Percentiles rank a stretch among this genome's conserved stretches.
phyloP scores from a whole-genome alignment of 2,797 vertebrate species.

The Enteromius treurensis region DNA sequence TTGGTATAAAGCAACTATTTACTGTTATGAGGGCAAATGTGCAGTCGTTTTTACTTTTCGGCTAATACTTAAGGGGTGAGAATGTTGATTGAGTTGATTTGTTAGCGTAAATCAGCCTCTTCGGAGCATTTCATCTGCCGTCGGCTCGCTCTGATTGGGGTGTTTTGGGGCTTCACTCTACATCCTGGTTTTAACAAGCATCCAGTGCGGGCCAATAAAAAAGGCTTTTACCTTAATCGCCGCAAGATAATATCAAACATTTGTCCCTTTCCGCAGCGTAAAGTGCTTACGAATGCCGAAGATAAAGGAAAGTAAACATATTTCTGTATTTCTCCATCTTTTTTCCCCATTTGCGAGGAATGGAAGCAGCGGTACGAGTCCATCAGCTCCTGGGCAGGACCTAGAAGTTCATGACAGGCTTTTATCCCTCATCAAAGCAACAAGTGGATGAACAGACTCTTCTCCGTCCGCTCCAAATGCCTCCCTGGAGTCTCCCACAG shows the following conservation, averaged over 20 bases:
- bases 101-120: slow-evolving; percentile 70
- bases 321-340: slow-evolving; percentile 50
- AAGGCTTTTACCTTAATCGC: slow-evolving; percentile 81
- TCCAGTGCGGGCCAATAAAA: slow-evolving; percentile 80
- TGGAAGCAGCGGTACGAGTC: slow-evolving; percentile 70
- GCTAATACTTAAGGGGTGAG: slow-evolving; percentile 53
- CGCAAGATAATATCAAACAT: slow-evolving; percentile 76
- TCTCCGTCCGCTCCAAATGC: slow-evolving; percentile 54
- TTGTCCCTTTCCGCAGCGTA: slow-evolving; percentile 58
- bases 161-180: slow-evolving; percentile 63
- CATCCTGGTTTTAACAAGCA: slow-evolving; percentile 73
- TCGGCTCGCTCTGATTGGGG: slow-evolving; percentile 62
- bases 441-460: slow-evolving; percentile 89
- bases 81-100: slow-evolving; percentile 70
- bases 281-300: slow-evolving; percentile 73
- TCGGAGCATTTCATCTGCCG: slow-evolving; percentile 69
- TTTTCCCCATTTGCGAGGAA: slow-evolving; percentile 24
- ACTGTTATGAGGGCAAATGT: background rate
- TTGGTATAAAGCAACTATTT: slow-evolving; percentile 3
- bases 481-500: slow-evolving; percentile 69
- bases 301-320: slow-evolving; percentile 22
- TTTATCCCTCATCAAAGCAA: slow-evolving; percentile 89
- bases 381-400: slow-evolving; percentile 77
- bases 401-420: slow-evolving; percentile 79
- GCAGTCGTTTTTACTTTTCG: slow-evolving; percentile 5